phyloP scores from a whole-genome alignment of 2,888 invertebrate genomes.

The Chaetogeoica ovagalla region DNA sequence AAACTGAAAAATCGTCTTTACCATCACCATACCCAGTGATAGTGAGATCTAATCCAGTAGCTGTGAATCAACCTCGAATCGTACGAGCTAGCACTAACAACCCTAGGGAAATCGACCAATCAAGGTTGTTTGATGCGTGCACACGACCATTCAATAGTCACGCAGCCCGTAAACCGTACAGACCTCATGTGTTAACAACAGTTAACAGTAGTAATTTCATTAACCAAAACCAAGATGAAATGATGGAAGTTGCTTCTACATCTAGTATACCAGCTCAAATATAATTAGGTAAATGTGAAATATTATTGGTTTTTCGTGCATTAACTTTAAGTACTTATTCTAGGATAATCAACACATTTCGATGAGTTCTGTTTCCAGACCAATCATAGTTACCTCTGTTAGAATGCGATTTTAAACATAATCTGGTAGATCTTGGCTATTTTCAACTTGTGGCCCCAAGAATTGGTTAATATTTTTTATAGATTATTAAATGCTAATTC shows the following conservation, averaged over 20 bases:
- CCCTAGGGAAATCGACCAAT: slow-evolving; percentile 40
- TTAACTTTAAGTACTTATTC: slow-evolving; percentile 6
- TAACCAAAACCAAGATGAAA: slow-evolving; percentile 48
- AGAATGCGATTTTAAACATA: slow-evolving; percentile 34
- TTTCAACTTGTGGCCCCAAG: slow-evolving; percentile 16
- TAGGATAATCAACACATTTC: slow-evolving; percentile 32
- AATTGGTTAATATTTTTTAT: slow-evolving; percentile 17
- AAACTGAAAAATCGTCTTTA: slow-evolving; percentile 44
- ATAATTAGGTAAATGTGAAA: slow-evolving; percentile 36
- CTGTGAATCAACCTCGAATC: slow-evolving; percentile 43
- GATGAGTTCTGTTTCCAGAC: slow-evolving; percentile 46
- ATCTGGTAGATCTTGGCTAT: slow-evolving; percentile 44
- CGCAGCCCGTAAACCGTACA: slow-evolving; percentile 38
- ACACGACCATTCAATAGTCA: slow-evolving; percentile 38
- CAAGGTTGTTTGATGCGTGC: slow-evolving; percentile 41
- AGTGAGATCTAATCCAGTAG: slow-evolving; percentile 32
- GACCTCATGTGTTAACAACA: slow-evolving; percentile 49
- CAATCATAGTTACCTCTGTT: slow-evolving; percentile 47
- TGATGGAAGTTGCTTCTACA: slow-evolving; percentile 51
- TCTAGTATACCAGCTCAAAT: slow-evolving; percentile 52
- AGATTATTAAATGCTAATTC: background rate
- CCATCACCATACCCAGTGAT: slow-evolving; percentile 15
- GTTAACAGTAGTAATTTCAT: slow-evolving; percentile 43
- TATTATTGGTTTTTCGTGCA: background rate
- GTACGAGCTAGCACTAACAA: slow-evolving; percentile 17